A percentile compares a stretch with the other conserved stretches of the same genome.
phyloP scores from a whole-genome alignment of 2,797 vertebrate species.

The Bovichtus diacanthus region DNA sequence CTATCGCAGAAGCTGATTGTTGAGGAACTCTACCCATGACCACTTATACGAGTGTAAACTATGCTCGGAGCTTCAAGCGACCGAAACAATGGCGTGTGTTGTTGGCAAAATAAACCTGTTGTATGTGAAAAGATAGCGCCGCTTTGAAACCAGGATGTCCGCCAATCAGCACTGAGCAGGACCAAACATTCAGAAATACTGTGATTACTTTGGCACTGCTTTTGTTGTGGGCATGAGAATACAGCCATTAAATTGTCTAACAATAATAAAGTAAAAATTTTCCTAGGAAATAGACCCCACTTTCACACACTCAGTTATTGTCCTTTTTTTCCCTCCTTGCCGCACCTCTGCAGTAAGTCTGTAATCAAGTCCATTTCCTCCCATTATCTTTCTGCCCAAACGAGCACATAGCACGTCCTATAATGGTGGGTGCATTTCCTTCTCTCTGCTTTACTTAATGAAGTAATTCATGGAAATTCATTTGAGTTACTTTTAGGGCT shows the following conservation, averaged over 20 bases:
- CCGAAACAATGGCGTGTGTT: slow-evolving; percentile 43
- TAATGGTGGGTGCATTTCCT: slow-evolving; percentile 62
- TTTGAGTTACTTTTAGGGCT: slow-evolving; percentile 58
- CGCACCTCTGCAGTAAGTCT: slow-evolving; percentile 55
- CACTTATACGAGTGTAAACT: slow-evolving; percentile 63
- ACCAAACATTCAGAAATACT: slow-evolving; percentile 39
- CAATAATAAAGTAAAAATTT: slow-evolving; percentile 45
- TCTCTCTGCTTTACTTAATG: slow-evolving; percentile 60
- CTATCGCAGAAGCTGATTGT: slow-evolving; percentile 57
- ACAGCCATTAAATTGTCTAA: slow-evolving; percentile 24
- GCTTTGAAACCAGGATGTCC: slow-evolving; percentile 71
- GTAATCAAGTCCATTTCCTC: slow-evolving; percentile 78
- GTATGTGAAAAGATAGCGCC: slow-evolving; percentile 50
- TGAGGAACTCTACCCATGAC: slow-evolving; percentile 66
- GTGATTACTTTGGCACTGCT: slow-evolving; percentile 53
- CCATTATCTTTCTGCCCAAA: slow-evolving; percentile 79
- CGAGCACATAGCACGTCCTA: slow-evolving; percentile 60
- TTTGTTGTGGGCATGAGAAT: slow-evolving; percentile 57
- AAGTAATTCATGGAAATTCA: slow-evolving; percentile 68
- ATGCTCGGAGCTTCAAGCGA: slow-evolving; percentile 40
- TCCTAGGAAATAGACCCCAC: slow-evolving; percentile 36
- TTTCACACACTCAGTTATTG: slow-evolving; percentile 59
- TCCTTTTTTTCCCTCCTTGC: slow-evolving; percentile 24
- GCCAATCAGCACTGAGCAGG: slow-evolving; percentile 53
- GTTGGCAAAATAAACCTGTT: slow-evolving; percentile 69